Evolutionary conservation across 2,888 invertebrate genomes (phyloP), one percentile per base, ranked within the genome.

Genomic region (Drosophila gaucha): DNA sequence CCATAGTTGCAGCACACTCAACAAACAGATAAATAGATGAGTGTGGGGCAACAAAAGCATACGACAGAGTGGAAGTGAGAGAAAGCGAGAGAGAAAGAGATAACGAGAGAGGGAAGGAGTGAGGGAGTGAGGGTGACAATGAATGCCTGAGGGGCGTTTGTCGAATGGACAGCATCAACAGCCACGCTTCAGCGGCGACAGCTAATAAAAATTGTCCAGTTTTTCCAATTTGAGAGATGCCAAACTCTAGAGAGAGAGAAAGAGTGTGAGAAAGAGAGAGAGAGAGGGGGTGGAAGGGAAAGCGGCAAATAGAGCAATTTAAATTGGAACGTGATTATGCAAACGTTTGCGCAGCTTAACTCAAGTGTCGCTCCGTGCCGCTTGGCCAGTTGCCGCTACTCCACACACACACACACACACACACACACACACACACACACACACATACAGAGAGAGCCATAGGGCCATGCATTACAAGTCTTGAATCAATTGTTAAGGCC

Each of bases 301-400:
- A 33, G 67, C 71, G 71, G 75, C 86, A 82, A 83, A 83, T 83
- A 83, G 83, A 83, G 86, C 83, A 83, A 83, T 83, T 86, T 84
- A 78, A 85, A 78, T 80, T 80, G 86, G 84, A 89, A 88, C 89
- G 90, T 89, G 89, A 84, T 89, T 82, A 78, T 88, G 88, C 90
- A 88, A 90, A 89, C 89, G 89, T 89, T 89, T 90, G 89, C 80
- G 77, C 78, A 89, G 89, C 89, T 89, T 90, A 89, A 88, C 89
- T 90, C 82, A 86, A 89, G 89, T 89, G 89, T 67, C 73, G 80
- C 63, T 75, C 78, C 86, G 86, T 86, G 83, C 83, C 80, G 79
- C 82, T 82, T 67, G 83, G 71, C 68, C 80, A 80, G 68, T 80
- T 84, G 78, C 67, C 72, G 82, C 83, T 73, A 67, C 59, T 63